These are phyloP conservation scores for Stictonetta naevosa DNA, from an alignment of 2,113 vertebrate species.

Conservation along the genomic window DNA sequence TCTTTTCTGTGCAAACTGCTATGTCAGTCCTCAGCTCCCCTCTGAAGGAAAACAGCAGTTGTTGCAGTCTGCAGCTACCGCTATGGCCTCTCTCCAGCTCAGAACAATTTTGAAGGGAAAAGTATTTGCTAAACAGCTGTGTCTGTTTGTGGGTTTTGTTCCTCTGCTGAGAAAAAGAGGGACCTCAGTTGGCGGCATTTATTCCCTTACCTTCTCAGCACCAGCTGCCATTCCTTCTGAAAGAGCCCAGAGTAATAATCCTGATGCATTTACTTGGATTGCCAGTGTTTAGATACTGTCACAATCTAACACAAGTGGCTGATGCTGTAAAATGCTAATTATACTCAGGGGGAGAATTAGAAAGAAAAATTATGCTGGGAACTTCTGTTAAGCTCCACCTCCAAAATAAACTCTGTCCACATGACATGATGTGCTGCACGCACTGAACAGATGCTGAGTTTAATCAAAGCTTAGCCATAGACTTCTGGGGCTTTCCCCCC, in stretches of 20 bases:
- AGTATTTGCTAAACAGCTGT: background rate
- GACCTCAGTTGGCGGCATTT: background rate
- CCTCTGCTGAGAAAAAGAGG: background rate
- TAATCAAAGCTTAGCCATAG: background rate
- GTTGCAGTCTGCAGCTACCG: slow-evolving; percentile 2
- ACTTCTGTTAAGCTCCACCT: background rate
- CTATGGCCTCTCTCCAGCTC: background rate
- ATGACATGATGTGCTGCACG: accelerated
- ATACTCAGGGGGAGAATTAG: background rate
- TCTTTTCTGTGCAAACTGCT: background rate
- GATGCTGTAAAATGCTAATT: background rate
- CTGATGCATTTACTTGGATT: background rate
- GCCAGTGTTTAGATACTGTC: background rate
- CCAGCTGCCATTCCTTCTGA: background rate
- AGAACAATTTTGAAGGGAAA: background rate
- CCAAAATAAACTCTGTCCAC: background rate
- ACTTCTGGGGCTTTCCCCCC: background rate
- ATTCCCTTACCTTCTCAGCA: background rate
- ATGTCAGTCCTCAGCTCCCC: background rate
- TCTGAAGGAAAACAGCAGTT: background rate
- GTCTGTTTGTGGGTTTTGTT: background rate
- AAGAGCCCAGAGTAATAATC: background rate
- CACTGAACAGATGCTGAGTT: background rate
- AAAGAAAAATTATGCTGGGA: background rate
- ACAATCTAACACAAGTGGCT: background rate